phyloP scores from a whole-genome alignment of 1,140 invertebrate species.

The Cheumatopsyche charites region DNA sequence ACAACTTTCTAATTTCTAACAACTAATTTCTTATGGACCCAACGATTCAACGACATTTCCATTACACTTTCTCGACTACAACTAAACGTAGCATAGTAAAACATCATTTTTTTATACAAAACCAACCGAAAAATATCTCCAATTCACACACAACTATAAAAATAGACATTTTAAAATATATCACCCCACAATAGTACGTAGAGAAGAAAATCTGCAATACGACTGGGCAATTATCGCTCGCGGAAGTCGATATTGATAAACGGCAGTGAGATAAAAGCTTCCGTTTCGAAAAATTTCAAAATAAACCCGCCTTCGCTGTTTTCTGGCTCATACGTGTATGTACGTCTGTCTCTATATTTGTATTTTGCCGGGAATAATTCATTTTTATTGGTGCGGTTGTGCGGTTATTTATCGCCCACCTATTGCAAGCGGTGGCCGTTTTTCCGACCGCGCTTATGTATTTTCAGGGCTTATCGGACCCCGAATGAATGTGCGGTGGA shows the following conservation, averaged over 20 bases:
- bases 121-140: no score
- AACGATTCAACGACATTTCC: no score
- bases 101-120: no score
- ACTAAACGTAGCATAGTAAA: no score
- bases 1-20: no score
- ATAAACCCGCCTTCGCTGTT: not conserved
- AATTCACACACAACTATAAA: no score
- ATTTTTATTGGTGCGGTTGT: conserved; percentile 61
- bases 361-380: conserved; percentile 54
- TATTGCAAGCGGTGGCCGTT: conserved; percentile 49
- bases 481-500: conserved; percentile 19
- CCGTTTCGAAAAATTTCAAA: not conserved
- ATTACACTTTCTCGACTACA: no score
- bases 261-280: not conserved
- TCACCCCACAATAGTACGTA: not conserved
- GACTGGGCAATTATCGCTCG: not conserved
- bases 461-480: conserved; percentile 25
- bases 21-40: no score
- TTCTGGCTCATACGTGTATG: not conserved
- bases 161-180: not conserved
- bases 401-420: conserved; percentile 58
- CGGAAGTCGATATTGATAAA: not conserved
- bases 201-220: not conserved
- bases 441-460: conserved; percentile 18
- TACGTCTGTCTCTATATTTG: not conserved